A percentile compares a stretch with the other conserved stretches of the same genome.
phyloP scores from a whole-genome alignment of 2,888 invertebrate species.

The Reticulitermes lucifugus region DNA sequence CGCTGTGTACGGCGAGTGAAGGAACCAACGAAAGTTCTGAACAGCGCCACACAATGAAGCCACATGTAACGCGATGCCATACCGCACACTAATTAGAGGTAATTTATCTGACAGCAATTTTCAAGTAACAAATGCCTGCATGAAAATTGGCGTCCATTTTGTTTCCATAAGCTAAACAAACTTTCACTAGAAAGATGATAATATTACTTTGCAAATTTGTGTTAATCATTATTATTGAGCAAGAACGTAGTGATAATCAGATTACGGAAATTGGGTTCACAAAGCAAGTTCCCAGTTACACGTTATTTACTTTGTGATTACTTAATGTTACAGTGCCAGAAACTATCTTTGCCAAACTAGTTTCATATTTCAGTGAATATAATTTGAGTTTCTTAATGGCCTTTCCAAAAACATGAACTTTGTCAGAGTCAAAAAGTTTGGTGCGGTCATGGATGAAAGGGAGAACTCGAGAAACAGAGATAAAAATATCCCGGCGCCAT shows the following conservation, averaged over 20 bases:
- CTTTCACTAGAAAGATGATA: neutral
- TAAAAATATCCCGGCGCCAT: too few relatives aligned
- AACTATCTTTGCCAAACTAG: too few relatives aligned
- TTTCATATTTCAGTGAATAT: too few relatives aligned
- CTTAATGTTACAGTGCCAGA: neutral
- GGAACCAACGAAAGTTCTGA: neutral
- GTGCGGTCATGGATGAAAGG: too few relatives aligned
- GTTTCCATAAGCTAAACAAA: conserved; percentile 8
- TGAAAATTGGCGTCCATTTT: conserved; percentile 11
- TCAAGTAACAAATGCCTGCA: conserved; percentile 8
- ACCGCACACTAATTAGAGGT: conserved; percentile 22
- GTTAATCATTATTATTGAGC: neutral
- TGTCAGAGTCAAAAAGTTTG: too few relatives aligned
- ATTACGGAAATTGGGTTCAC: neutral
- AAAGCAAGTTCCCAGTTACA: neutral
- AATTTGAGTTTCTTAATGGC: too few relatives aligned
- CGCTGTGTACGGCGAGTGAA: neutral
- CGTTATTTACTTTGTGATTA: neutral
- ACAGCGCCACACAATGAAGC: conserved; percentile 2
- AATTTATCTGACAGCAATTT: conserved; percentile 19
- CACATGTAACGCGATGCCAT: neutral
- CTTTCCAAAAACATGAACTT: too few relatives aligned
- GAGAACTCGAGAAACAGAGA: too few relatives aligned
- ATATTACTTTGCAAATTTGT: conserved; percentile 10
- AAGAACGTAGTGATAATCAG: neutral